phyloP scores from a whole-genome alignment of 2,888 invertebrate species.

The Seira sanloemensis region DNA sequence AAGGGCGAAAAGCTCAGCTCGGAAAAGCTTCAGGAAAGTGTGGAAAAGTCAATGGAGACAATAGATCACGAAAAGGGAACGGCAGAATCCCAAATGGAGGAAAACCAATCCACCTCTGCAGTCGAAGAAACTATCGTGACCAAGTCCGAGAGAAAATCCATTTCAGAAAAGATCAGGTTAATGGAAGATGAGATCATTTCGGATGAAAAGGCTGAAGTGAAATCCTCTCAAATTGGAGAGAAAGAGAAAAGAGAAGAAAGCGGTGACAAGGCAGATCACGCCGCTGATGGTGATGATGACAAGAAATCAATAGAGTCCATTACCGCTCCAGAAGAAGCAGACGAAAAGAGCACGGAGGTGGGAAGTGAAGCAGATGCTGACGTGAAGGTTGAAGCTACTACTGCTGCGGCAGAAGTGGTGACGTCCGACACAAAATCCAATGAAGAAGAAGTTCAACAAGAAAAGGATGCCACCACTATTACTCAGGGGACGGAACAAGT shows the following conservation, averaged over 20 bases:
- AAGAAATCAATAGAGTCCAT: constrained; percentile 41
- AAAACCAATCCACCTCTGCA: background rate
- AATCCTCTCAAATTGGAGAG: background rate
- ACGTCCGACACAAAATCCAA: constrained; percentile 2
- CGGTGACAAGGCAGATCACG: constrained; percentile 36
- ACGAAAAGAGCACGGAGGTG: constrained; percentile 24
- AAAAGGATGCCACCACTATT: constrained; percentile 2
- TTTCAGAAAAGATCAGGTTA: constrained; percentile 30
- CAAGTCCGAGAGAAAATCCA: constrained; percentile 19
- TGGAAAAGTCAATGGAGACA: constrained; percentile 53
- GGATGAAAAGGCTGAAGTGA: constrained; percentile 13
- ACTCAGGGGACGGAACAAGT: background rate
- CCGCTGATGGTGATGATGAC: constrained; percentile 46
- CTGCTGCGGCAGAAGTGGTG: constrained; percentile 27
- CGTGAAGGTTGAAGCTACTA: constrained; percentile 33
- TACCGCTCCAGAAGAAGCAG: constrained; percentile 27
- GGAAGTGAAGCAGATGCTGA: constrained; percentile 37
- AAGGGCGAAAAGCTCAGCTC: constrained; percentile 43
- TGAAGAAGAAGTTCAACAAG: background rate
- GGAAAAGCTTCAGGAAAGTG: constrained; percentile 45
- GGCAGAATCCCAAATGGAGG: background rate
- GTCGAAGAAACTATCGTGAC: constrained; percentile 27
- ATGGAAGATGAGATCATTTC: constrained; percentile 36
- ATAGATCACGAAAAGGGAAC: constrained; percentile 34
- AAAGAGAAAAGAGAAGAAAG: constrained; percentile 19